phyloP scores from a whole-genome alignment of 2,797 vertebrate genomes.

The Apodemus agrarius region DNA sequence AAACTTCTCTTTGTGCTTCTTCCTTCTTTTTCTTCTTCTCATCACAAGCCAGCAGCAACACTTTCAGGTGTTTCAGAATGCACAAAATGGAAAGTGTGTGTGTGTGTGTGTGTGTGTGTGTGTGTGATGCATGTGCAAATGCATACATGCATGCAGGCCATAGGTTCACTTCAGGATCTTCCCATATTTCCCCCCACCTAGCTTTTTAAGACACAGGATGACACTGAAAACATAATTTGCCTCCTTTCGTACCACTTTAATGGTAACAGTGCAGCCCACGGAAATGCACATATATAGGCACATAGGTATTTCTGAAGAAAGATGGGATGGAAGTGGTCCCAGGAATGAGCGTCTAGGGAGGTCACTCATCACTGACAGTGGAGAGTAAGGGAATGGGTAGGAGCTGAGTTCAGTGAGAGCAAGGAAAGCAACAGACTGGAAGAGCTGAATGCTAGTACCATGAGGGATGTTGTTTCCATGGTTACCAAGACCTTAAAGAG shows the following conservation, averaged over 20 bases:
- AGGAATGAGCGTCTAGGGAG: not conserved
- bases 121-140: not conserved
- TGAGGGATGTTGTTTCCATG: not conserved
- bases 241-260: not conserved
- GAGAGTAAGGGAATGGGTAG: not conserved
- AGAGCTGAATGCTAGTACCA: not conserved
- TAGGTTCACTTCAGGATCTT: not conserved
- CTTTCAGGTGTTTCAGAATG: not conserved
- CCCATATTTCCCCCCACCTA: not conserved
- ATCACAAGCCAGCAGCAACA: not conserved
- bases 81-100: not conserved
- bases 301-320: not conserved
- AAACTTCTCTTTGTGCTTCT: not conserved
- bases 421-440: not conserved
- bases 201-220: not conserved
- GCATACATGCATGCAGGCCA: not conserved
- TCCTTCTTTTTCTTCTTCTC: not conserved
- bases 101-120: not conserved
- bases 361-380: not conserved
- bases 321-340: not conserved
- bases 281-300: not conserved
- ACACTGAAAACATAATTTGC: not conserved
- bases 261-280: not conserved
- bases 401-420: not conserved
- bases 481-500: not conserved